Conservation (phyloP, 2,797 vertebrate genomes). For the Gymnodraco acuticeps region DNA sequence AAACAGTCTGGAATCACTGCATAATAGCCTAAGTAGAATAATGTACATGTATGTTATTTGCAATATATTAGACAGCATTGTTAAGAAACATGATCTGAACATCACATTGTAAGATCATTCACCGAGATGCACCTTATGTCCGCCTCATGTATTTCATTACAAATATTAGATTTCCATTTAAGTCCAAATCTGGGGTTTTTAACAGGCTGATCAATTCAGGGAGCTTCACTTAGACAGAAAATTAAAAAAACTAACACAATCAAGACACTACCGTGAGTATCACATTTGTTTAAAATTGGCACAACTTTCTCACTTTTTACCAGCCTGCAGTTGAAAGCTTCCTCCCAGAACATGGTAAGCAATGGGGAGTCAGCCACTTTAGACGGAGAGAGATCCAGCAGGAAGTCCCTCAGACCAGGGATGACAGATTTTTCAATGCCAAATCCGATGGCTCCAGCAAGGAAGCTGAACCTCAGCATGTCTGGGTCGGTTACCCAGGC, state of each 20-base stretch:
- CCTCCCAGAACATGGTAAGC: conserved; percentile 76
- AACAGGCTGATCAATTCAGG: too few relatives aligned
- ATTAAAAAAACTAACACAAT: neutral
- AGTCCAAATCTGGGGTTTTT: too few relatives aligned
- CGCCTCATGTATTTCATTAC: too few relatives aligned
- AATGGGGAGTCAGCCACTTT: conserved; percentile 54
- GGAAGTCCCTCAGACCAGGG: conserved; percentile 75
- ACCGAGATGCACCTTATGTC: too few relatives aligned
- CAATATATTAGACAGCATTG: too few relatives aligned
- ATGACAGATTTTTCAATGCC: conserved; percentile 74
- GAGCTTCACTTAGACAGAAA: too few relatives aligned
- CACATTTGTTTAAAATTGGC: neutral
- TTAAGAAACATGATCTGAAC: too few relatives aligned
- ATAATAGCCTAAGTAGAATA: too few relatives aligned
- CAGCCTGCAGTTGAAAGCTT: conserved; percentile 69
- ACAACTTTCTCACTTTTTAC: conserved; percentile 27
- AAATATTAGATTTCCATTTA: too few relatives aligned
- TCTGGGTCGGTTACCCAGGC: conserved; percentile 74
- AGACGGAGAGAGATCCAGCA: conserved; percentile 60
- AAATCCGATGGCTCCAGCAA: conserved; percentile 77
- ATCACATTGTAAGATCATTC: too few relatives aligned
- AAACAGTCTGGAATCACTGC: too few relatives aligned
- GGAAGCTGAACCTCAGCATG: conserved; percentile 59
- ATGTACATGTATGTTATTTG: too few relatives aligned
- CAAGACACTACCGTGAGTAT: neutral